Evolutionary conservation across 2,113 vertebrate species (phyloP).

Genomic region (Pseudopipra pipra): DNA sequence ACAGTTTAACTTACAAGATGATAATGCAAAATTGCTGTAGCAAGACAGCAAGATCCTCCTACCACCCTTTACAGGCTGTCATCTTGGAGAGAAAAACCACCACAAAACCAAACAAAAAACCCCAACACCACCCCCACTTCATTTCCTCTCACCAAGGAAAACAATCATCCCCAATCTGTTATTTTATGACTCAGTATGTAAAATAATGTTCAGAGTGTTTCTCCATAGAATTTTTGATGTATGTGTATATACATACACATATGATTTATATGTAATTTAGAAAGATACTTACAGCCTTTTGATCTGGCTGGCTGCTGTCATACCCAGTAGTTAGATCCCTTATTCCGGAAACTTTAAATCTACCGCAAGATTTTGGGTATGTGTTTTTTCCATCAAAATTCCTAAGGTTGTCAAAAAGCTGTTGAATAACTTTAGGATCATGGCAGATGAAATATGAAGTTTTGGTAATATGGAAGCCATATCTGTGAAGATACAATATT

Average conservation of each 20-base stretch:
- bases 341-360: constrained; percentile 83
- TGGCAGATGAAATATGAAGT: constrained; percentile 97
- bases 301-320: constrained; percentile 86
- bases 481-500: constrained; percentile 73
- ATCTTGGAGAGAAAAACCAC: background rate
- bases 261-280: background rate
- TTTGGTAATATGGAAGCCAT: constrained; percentile 93
- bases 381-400: constrained; percentile 81
- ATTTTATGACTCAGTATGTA: background rate
- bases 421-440: constrained; percentile 82
- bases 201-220: background rate
- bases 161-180: background rate
- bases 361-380: constrained; percentile 87
- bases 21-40: background rate
- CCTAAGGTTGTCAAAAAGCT: constrained; percentile 87
- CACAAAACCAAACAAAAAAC: background rate
- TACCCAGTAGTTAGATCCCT: constrained; percentile 94
- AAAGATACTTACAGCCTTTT: constrained; percentile 86
- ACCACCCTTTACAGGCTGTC: background rate
- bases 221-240: background rate
- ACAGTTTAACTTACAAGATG: background rate
- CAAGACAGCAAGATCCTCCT: background rate
- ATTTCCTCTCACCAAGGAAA: background rate
- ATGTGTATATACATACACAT: background rate
- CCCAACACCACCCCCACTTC: background rate